phyloP scores from a whole-genome alignment of 1,140 invertebrate genomes.

The Oreohelix idahoensis region DNA sequence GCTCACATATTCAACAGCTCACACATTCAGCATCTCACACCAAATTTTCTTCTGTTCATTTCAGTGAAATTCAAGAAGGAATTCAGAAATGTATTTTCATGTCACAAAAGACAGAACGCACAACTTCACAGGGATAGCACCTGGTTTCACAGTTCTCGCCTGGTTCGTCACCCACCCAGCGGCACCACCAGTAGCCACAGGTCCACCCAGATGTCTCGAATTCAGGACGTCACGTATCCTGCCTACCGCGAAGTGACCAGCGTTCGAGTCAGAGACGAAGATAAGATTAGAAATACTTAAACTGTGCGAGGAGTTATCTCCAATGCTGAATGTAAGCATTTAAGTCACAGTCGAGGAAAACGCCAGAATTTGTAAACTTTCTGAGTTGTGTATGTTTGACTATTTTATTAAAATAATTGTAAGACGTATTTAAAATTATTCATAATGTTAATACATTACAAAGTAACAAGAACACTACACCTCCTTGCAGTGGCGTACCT shows the following conservation, averaged over 20 bases:
- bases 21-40: too few relatives aligned
- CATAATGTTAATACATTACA: too few relatives aligned
- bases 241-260: not conserved
- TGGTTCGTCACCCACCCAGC: conserved; percentile 7
- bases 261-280: not conserved
- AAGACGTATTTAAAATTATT: too few relatives aligned
- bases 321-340: too few relatives aligned
- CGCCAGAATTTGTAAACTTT: too few relatives aligned
- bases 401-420: too few relatives aligned
- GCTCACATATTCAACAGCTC: too few relatives aligned
- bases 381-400: too few relatives aligned
- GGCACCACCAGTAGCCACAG: conserved; percentile 26
- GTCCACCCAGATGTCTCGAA: not conserved
- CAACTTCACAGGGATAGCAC: conserved; percentile 18
- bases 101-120: not conserved
- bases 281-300: not conserved
- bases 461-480: too few relatives aligned
- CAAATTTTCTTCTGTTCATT: not conserved
- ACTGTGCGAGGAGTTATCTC: too few relatives aligned
- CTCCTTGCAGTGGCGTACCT: too few relatives aligned
- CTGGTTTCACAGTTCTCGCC: conserved; percentile 22
- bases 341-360: too few relatives aligned
- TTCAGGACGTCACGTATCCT: conserved; percentile 15
- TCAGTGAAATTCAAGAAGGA: conserved; percentile 43
- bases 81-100: conserved; percentile 38